phyloP scores from a whole-genome alignment of 2,888 invertebrate genomes.

The Leptinotarsa tumamoca region DNA sequence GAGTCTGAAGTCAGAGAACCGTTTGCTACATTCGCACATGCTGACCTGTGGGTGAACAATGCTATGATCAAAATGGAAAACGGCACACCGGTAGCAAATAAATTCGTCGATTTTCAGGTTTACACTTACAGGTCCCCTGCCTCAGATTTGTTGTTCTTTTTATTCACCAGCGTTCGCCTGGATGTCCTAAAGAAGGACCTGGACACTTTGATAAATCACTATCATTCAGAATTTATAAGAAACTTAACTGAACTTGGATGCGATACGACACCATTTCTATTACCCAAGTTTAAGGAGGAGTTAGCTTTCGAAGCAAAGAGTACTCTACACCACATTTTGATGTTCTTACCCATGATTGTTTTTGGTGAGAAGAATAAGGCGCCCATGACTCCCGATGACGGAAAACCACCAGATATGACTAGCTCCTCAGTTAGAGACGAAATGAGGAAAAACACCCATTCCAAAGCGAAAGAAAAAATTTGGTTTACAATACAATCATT shows the following conservation, averaged over 20 bases:
- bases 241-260: constrained; percentile 33
- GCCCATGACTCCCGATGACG: not conserved
- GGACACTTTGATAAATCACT: constrained; percentile 42
- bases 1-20: constrained; percentile 57
- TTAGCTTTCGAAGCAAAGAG: constrained; percentile 1
- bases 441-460: not conserved
- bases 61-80: constrained; percentile 66
- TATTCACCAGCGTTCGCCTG: constrained; percentile 52
- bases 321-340: not conserved
- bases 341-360: constrained; percentile 4
- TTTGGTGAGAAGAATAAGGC: not conserved
- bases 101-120: constrained; percentile 55
- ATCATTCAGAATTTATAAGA: constrained; percentile 37
- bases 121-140: constrained; percentile 49
- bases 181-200: constrained; percentile 36
- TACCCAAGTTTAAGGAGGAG: constrained; percentile 25
- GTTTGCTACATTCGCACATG: constrained; percentile 69
- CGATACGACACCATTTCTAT: constrained; percentile 27
- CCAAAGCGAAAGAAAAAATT: constrained; percentile 24
- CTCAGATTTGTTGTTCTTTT: constrained; percentile 54
- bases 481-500: constrained; percentile 17
- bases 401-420: constrained; percentile 1
- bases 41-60: constrained; percentile 73
- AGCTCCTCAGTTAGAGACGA: not conserved
- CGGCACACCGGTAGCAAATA: constrained; percentile 44